Percentiles rank a stretch among this genome's conserved stretches.
These are phyloP conservation scores for Pterocles gutturalis DNA, from an alignment of 2,113 vertebrate genomes.

Conservation along the genomic window DNA sequence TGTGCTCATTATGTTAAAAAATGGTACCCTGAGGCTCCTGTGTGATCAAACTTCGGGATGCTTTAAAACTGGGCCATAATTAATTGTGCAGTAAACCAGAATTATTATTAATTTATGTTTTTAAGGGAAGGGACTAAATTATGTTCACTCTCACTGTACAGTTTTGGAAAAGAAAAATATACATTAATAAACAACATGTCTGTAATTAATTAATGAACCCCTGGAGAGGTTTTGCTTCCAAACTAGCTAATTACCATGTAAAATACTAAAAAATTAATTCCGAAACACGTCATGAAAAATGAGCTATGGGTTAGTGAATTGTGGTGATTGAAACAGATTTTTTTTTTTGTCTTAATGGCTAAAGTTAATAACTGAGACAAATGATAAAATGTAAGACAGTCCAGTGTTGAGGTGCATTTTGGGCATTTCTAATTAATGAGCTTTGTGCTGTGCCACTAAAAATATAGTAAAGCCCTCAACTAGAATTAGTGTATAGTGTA, in stretches of 20 bases:
- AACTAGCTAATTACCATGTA: slow-evolving; percentile 4
- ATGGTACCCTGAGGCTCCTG: not conserved
- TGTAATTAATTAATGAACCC: slow-evolving; percentile 36
- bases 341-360: not conserved
- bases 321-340: not conserved
- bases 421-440: not conserved
- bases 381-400: not conserved
- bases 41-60: not conserved
- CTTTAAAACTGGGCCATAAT: slow-evolving; percentile 17
- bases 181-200: slow-evolving; percentile 20
- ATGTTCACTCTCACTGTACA: not conserved
- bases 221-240: slow-evolving; percentile 16
- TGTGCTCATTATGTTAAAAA: not conserved
- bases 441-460: not conserved
- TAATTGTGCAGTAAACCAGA: not conserved
- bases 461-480: not conserved
- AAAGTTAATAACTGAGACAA: not conserved
- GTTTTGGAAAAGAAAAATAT: slow-evolving; percentile 26
- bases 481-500: not conserved
- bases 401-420: not conserved
- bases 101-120: slow-evolving; percentile 17
- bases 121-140: not conserved
- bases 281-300: not conserved
- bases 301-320: not conserved
- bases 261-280: slow-evolving; percentile 29